A percentile compares a stretch with the other conserved stretches of the same genome.
phyloP scores from a whole-genome alignment of 2,888 invertebrate species.

The Ormyrus nitidulus region DNA sequence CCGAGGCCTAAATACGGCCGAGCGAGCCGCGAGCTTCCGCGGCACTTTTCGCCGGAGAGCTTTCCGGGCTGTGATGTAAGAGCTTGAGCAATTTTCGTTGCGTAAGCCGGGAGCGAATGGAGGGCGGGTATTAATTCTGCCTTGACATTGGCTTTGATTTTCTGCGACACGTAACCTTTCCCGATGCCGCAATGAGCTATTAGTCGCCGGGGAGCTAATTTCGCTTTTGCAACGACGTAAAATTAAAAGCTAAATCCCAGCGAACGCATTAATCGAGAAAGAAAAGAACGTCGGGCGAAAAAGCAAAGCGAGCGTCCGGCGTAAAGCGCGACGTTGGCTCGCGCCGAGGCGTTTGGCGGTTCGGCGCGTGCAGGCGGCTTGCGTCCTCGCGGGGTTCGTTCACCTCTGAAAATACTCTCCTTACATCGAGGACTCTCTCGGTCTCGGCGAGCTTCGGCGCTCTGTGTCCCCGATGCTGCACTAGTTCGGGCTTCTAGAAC shows the following conservation, averaged over 20 bases:
- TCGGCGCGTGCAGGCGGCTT: constrained; percentile 5
- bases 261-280: too few species aligned
- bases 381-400: constrained; percentile 44
- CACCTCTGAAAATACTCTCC: constrained; percentile 57
- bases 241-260: too few species aligned
- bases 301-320: background rate
- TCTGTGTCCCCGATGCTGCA: background rate
- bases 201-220: too few species aligned
- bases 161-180: too few species aligned
- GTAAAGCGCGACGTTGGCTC: constrained; percentile 15
- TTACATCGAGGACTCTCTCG: constrained; percentile 57
- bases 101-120: too few species aligned
- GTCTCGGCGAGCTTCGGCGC: constrained; percentile 2
- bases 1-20: constrained; percentile 52
- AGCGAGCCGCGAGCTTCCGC: background rate
- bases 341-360: background rate
- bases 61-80: too few species aligned
- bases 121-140: too few species aligned
- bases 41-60: too few species aligned
- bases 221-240: too few species aligned
- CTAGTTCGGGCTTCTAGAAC: background rate
- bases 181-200: too few species aligned
- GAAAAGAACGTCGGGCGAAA: background rate
- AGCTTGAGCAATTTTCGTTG: too few species aligned
- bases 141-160: too few species aligned